Evolutionary conservation across 2,797 vertebrate genomes (phyloP).

Genomic region (Crossoptilon crossoptilon): DNA sequence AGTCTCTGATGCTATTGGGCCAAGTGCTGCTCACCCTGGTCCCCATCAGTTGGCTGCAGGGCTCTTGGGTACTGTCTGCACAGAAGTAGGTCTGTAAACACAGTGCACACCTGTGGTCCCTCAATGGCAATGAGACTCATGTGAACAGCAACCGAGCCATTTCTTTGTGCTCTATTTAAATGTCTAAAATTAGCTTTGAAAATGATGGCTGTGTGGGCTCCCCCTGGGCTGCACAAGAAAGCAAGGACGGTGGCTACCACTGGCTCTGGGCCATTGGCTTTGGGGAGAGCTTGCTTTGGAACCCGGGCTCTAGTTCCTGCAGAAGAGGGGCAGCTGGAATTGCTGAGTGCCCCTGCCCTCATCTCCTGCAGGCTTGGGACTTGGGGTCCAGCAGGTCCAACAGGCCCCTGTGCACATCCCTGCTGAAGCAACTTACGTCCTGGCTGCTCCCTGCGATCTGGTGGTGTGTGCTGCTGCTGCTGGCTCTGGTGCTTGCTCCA

Average conservation of each 20-base stretch:
- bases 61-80: fast-evolving
- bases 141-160: background rate
- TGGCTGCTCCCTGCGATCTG: background rate
- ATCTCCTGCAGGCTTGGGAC: background rate
- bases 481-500: background rate
- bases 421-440: fast-evolving
- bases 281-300: background rate
- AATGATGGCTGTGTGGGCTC: background rate
- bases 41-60: background rate
- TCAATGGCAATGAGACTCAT: fast-evolving
- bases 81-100: background rate
- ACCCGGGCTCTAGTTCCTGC: fast-evolving
- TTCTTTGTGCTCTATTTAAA: background rate
- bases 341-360: background rate
- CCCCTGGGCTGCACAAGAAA: fast-evolving
- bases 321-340: background rate
- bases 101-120: background rate
- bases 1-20: background rate
- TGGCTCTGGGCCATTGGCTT: background rate
- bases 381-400: background rate
- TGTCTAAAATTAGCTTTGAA: background rate
- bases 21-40: background rate
- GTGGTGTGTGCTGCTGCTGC: fast-evolving
- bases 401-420: fast-evolving
- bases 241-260: background rate